Evolutionary conservation across 2,888 invertebrate species (phyloP).

Genomic region (Pomacea canaliculata): DNA sequence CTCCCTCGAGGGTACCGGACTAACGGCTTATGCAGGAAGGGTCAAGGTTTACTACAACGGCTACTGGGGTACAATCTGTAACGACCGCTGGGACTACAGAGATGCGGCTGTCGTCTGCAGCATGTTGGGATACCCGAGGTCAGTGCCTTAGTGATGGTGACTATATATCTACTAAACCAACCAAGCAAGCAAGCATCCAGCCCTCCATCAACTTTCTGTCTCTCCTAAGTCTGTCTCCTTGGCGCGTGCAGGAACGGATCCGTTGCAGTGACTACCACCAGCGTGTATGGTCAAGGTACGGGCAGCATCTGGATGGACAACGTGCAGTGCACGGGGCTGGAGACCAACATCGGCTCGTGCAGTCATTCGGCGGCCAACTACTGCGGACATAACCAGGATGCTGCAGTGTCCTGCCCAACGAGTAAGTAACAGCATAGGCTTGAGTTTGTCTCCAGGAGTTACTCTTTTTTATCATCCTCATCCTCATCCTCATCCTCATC

Average conservation of each 20-base stretch:
- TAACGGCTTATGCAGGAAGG: slow-evolving; percentile 37
- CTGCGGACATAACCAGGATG: slow-evolving; percentile 83
- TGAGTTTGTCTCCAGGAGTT: too few species aligned
- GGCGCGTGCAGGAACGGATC: slow-evolving; percentile 1
- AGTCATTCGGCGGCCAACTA: slow-evolving; percentile 80
- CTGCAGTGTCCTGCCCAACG: slow-evolving; percentile 72
- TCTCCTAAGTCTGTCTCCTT: too few species aligned
- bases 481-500: background rate
- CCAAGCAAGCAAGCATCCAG: too few species aligned
- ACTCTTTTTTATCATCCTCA: too few species aligned
- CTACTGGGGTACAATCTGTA: slow-evolving; percentile 53
- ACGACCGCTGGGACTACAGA: slow-evolving; percentile 36
- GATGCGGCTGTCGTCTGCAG: slow-evolving; percentile 35
- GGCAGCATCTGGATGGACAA: slow-evolving; percentile 57
- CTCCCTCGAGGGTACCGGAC: background rate
- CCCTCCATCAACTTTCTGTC: too few species aligned
- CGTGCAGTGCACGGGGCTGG: slow-evolving; percentile 76
- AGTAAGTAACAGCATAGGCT: background rate
- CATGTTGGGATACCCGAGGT: slow-evolving; percentile 34
- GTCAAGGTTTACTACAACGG: slow-evolving; percentile 47
- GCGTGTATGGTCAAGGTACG: slow-evolving; percentile 28
- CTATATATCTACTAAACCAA: too few species aligned
- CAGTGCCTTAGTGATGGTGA: background rate
- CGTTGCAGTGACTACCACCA: background rate
- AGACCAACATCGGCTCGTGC: slow-evolving; percentile 73